phyloP scores from a whole-genome alignment of 2,888 invertebrate genomes.

The Phortica okadai region DNA sequence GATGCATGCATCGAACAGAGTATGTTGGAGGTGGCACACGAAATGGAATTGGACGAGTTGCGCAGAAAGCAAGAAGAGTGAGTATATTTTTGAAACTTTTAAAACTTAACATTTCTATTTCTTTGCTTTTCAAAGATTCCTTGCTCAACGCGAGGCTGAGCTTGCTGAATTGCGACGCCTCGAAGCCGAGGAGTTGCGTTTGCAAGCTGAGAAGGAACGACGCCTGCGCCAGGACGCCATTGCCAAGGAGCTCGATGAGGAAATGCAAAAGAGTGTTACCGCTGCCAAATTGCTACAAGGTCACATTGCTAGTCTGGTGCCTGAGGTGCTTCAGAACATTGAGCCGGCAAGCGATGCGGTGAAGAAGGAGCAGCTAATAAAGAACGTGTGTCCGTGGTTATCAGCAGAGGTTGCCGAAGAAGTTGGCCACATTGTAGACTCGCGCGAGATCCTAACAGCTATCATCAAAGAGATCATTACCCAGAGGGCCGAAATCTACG shows the following conservation, averaged over 20 bases:
- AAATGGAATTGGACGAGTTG: slow-evolving; percentile 91
- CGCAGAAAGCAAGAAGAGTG: slow-evolving; percentile 81
- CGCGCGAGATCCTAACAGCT: slow-evolving; percentile 87
- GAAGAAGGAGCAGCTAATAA: slow-evolving; percentile 81
- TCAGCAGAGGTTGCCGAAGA: slow-evolving; percentile 88
- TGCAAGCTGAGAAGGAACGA: slow-evolving; percentile 84
- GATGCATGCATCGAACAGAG: slow-evolving; percentile 94
- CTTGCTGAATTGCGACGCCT: slow-evolving; percentile 88
- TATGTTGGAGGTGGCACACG: slow-evolving; percentile 92
- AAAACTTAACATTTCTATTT: neutral
- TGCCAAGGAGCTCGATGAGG: slow-evolving; percentile 81
- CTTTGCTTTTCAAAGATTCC: slow-evolving; percentile 56
- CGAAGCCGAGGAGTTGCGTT: slow-evolving; percentile 86
- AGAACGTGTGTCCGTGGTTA: slow-evolving; percentile 86
- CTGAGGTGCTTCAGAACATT: slow-evolving; percentile 88
- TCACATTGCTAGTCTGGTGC: slow-evolving; percentile 91
- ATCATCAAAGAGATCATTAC: slow-evolving; percentile 88
- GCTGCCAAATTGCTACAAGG: slow-evolving; percentile 90
- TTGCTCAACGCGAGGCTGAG: slow-evolving; percentile 85
- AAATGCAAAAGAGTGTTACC: slow-evolving; percentile 88
- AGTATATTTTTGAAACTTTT: slow-evolving; percentile 32
- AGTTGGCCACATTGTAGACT: slow-evolving; percentile 87
- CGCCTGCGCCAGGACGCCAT: slow-evolving; percentile 84
- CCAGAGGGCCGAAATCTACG: slow-evolving; percentile 80
- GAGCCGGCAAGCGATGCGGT: slow-evolving; percentile 75